Conservation (phyloP, 2,888 invertebrate species). For the Malthinus flaveolus region DNA sequence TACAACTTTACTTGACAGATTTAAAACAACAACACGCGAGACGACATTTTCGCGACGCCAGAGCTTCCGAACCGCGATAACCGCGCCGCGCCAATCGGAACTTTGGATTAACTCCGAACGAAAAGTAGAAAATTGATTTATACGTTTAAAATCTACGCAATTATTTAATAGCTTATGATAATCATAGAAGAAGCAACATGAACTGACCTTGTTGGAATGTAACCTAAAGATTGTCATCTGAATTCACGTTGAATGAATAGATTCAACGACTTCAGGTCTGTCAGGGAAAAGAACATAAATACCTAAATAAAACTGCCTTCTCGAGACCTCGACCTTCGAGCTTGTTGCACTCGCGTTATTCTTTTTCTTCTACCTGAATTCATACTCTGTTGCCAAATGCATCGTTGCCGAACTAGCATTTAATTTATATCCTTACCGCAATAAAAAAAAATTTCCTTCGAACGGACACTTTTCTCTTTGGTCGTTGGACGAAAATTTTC, state of each 20-base stretch:
- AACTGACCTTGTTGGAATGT: slow-evolving; percentile 41
- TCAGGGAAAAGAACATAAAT: slow-evolving; percentile 34
- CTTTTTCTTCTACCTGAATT: slow-evolving; percentile 25
- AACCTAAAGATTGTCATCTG: slow-evolving; percentile 41
- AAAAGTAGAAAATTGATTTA: too few species aligned
- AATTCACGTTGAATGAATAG: slow-evolving; percentile 41
- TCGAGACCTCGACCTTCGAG: slow-evolving; percentile 28
- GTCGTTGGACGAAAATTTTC: too few species aligned
- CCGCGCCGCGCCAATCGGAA: too few species aligned
- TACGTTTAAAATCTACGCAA: too few species aligned
- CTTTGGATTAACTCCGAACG: too few species aligned
- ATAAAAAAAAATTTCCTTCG: not conserved
- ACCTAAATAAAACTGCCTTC: slow-evolving; percentile 27
- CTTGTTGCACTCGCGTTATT: slow-evolving; percentile 27
- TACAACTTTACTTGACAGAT: too few species aligned
- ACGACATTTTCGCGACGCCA: too few species aligned
- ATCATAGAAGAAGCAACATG: slow-evolving; percentile 20
- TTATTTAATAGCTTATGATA: too few species aligned
- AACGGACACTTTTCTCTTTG: too few species aligned
- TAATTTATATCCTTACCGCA: not conserved
- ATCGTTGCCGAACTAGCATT: slow-evolving; percentile 11
- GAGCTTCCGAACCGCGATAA: too few species aligned
- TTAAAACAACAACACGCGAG: too few species aligned
- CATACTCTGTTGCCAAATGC: slow-evolving; percentile 21
- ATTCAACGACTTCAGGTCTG: slow-evolving; percentile 38